Percentiles rank a stretch among this genome's conserved stretches.
phyloP scores from a whole-genome alignment of 1,140 invertebrate species.

The Sitobion miscanthi region DNA sequence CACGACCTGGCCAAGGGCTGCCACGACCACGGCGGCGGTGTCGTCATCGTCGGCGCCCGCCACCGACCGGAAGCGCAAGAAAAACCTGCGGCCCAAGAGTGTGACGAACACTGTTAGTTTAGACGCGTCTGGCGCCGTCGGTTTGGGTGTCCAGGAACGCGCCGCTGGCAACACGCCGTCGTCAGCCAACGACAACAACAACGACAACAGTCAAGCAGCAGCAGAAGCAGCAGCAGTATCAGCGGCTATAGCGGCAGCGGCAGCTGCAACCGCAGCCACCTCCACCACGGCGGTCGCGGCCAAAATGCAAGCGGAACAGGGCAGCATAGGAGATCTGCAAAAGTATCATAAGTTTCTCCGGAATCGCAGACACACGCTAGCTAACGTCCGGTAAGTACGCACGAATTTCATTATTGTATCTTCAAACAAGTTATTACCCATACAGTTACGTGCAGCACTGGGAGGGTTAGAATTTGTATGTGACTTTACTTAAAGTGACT shows the following conservation, averaged over 20 bases:
- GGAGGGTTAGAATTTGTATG: neutral
- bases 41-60: neutral
- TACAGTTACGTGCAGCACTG: too few species aligned
- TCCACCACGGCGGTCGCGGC: conserved; percentile 61
- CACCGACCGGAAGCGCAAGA: conserved; percentile 58
- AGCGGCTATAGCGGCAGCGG: neutral
- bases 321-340: conserved; percentile 83
- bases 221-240: neutral
- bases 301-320: conserved; percentile 88
- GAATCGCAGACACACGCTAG: conserved; percentile 82
- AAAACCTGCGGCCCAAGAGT: conserved; percentile 64
- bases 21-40: neutral
- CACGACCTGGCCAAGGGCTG: conserved; percentile 28
- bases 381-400: conserved; percentile 82
- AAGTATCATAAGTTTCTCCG: conserved; percentile 85
- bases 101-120: conserved; percentile 62
- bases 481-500: neutral
- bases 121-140: conserved; percentile 63
- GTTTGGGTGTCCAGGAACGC: neutral
- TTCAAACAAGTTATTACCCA: too few species aligned
- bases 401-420: neutral
- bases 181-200: neutral
- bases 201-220: neutral
- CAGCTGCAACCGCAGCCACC: conserved; percentile 61
- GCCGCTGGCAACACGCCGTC: too few species aligned